These are phyloP conservation scores for Styela plicata DNA, from an alignment of 23 tunicate genomes.

Conservation along the genomic window DNA sequence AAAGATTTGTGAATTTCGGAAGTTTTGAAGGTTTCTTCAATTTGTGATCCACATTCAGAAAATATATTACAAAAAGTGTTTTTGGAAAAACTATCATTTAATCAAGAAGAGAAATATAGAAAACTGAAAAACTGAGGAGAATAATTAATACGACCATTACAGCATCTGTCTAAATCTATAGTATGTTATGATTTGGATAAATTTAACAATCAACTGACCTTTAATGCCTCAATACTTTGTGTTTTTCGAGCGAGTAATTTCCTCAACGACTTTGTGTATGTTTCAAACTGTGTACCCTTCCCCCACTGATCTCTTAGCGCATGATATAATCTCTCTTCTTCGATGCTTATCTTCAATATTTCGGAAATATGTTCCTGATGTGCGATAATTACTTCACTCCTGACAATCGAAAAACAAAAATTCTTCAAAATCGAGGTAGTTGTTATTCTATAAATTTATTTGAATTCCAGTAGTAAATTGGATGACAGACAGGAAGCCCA, in stretches of 20 bases:
- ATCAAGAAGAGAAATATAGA: too few species aligned
- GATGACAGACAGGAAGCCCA: too few species aligned
- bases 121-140: neutral
- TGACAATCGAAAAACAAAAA: slow-evolving; percentile 19
- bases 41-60: too few species aligned
- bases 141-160: neutral
- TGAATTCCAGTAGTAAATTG: too few species aligned
- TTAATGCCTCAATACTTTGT: slow-evolving; percentile 19
- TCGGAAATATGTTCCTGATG: slow-evolving; percentile 35
- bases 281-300: slow-evolving; percentile 17
- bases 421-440: too few species aligned
- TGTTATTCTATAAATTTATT: too few species aligned
- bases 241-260: slow-evolving; percentile 14
- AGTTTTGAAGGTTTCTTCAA: too few species aligned
- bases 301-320: slow-evolving; percentile 23
- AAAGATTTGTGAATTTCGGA: too few species aligned
- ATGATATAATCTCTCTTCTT: slow-evolving; percentile 29
- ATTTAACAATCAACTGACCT: slow-evolving; percentile 27
- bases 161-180: neutral
- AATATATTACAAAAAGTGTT: too few species aligned
- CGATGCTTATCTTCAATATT: slow-evolving; percentile 27
- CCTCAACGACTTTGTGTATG: slow-evolving; percentile 20
- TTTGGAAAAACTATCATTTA: too few species aligned
- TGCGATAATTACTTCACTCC: slow-evolving; percentile 33
- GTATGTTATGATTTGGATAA: too few species aligned